A percentile compares a stretch with the other conserved stretches of the same genome.
These are phyloP conservation scores for Neopipo cinnamomea DNA, from an alignment of 2,113 vertebrate genomes.

Conservation along the genomic window DNA sequence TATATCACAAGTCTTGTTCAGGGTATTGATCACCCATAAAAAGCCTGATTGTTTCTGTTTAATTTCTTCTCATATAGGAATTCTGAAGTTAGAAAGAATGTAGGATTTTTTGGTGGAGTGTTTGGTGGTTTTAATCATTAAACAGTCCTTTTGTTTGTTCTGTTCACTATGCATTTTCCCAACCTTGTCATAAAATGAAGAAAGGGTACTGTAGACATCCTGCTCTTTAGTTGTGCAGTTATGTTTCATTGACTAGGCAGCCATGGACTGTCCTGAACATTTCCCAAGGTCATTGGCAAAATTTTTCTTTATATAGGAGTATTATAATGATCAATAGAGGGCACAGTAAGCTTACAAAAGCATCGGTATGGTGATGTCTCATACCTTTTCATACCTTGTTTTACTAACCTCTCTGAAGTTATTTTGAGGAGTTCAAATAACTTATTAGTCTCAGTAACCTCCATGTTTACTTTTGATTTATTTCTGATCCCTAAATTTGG, in stretches of 20 bases:
- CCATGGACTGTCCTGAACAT: background rate
- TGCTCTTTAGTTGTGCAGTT: background rate
- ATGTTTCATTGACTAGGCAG: background rate
- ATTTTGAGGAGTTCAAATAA: background rate
- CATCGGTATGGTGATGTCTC: background rate
- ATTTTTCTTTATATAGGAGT: background rate
- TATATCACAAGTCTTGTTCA: background rate
- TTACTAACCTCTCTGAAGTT: background rate
- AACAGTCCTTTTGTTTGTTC: background rate
- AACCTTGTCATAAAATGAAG: background rate
- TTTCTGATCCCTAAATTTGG: background rate
- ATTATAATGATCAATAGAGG: background rate
- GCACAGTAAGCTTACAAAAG: conserved; percentile 20
- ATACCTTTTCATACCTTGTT: background rate
- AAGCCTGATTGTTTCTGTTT: background rate
- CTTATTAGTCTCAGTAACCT: background rate
- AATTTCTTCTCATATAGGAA: background rate
- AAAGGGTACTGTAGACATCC: background rate
- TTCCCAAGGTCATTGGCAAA: background rate
- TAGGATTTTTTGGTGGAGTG: rapidly evolving
- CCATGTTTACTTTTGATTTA: background rate
- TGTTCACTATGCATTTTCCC: background rate
- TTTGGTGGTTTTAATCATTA: background rate
- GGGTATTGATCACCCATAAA: background rate
- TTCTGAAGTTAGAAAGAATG: background rate